Evolutionary conservation across 1,140 invertebrate genomes (phyloP).

Genomic region (Camponotus pennsylvanicus): DNA sequence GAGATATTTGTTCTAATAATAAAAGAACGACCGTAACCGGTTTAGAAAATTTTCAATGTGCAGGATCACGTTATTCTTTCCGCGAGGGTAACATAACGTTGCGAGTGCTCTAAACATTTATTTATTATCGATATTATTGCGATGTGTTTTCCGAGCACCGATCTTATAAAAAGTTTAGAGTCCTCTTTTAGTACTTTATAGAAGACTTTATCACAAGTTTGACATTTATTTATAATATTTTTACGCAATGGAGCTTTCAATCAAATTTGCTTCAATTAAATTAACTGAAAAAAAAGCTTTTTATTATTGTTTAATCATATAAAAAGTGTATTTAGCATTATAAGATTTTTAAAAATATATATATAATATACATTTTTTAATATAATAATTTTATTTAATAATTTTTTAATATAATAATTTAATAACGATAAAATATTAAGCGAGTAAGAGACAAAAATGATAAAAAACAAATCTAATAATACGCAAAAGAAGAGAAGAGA

Average conservation of each 20-base stretch:
- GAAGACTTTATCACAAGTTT: slow-evolving; percentile 35
- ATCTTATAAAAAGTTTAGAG: slow-evolving; percentile 42
- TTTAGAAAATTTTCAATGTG: slow-evolving; percentile 33
- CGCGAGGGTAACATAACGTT: not conserved
- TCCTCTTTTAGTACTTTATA: not conserved
- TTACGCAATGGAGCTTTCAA: not conserved
- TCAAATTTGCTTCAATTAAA: not conserved
- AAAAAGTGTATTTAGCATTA: not conserved
- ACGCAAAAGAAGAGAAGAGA: not conserved
- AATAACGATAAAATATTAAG: not conserved
- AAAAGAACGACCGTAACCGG: not conserved
- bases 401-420: not conserved
- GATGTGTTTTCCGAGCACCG: not conserved
- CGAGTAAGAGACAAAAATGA: not conserved
- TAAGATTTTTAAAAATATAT: not conserved
- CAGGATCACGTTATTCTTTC: not conserved
- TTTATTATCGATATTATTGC: slow-evolving; percentile 1
- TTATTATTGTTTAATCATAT: not conserved
- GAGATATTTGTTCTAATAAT: slow-evolving; percentile 47
- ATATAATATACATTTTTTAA: not conserved
- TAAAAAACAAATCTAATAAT: slow-evolving; percentile 5
- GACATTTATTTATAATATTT: slow-evolving; percentile 1
- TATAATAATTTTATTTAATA: too few relatives aligned
- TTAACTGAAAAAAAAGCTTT: not conserved
- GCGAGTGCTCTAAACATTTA: not conserved